Conservation (phyloP, 2,797 vertebrate species). For the Choloepus didactylus region DNA sequence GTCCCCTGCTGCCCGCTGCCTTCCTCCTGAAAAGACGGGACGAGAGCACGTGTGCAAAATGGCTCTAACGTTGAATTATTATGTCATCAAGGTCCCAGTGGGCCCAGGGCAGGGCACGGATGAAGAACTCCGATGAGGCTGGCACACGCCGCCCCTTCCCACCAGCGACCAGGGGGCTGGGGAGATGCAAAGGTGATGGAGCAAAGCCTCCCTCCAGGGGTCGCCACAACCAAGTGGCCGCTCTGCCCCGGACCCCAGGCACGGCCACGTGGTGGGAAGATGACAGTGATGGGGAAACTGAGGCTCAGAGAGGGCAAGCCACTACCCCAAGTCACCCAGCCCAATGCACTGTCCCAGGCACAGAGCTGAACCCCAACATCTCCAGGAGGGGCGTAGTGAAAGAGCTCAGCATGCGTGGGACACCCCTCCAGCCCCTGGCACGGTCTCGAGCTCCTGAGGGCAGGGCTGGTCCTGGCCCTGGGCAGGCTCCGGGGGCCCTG, state of each 20-base stretch:
- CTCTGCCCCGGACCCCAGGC: not conserved
- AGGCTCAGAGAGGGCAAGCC: not conserved
- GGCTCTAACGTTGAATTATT: accelerated
- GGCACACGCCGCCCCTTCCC: too few species aligned
- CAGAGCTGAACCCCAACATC: accelerated
- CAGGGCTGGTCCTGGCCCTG: not conserved
- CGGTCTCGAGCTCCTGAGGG: accelerated
- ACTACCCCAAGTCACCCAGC: not conserved
- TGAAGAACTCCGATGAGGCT: accelerated
- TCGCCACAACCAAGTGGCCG: accelerated
- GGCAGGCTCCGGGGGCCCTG: not conserved
- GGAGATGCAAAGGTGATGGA: accelerated
- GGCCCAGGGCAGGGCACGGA: not conserved
- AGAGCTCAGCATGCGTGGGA: accelerated
- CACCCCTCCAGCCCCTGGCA: not conserved
- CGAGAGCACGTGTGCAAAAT: accelerated
- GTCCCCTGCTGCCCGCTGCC: accelerated
- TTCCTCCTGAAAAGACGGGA: too few species aligned
- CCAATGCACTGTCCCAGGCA: not conserved
- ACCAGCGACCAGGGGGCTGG: accelerated
- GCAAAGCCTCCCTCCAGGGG: accelerated
- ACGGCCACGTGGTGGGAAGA: accelerated
- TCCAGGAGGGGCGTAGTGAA: not conserved
- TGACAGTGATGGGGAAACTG: not conserved
- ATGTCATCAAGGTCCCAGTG: accelerated